Evolutionary conservation across 2,888 invertebrate genomes (phyloP).

Genomic region (Polydesmus complanatus): DNA sequence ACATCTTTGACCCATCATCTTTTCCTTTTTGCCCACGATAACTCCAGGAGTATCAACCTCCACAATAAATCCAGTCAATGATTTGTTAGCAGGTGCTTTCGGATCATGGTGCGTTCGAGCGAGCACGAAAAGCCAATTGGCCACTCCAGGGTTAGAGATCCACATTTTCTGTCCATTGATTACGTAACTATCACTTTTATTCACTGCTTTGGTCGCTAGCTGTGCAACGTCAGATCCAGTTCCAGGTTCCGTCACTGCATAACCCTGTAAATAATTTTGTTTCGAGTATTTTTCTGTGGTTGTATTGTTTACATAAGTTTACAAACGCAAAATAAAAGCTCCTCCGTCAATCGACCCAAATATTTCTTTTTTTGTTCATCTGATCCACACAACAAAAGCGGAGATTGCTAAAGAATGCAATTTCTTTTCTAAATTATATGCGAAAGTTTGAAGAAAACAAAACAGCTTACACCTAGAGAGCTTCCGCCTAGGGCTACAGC

Average conservation of each 20-base stretch:
- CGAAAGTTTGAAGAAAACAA: too few species aligned
- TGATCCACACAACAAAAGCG: conserved; percentile 66
- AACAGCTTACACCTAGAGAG: conserved; percentile 51
- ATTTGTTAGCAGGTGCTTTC: conserved; percentile 74
- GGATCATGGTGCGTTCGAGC: conserved; percentile 88
- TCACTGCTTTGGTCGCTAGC: conserved; percentile 76
- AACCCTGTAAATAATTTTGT: conserved; percentile 60
- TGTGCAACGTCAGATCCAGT: conserved; percentile 93
- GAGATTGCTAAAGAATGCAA: conserved; percentile 54
- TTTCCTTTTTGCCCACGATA: conserved; percentile 80
- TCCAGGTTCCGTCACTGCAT: conserved; percentile 89
- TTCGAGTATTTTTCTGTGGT: too few species aligned
- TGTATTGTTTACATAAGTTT: neutral
- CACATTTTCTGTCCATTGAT: conserved; percentile 97
- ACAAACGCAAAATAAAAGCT: too few species aligned
- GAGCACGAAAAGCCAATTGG: conserved; percentile 91
- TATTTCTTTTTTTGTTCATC: conserved; percentile 89
- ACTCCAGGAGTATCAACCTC: conserved; percentile 79
- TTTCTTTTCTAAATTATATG: neutral
- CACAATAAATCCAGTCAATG: conserved; percentile 93
- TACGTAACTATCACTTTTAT: conserved; percentile 87
- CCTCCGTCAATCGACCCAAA: conserved; percentile 73
- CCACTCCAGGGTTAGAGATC: conserved; percentile 96
- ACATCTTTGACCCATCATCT: conserved; percentile 92
- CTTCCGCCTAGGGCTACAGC: conserved; percentile 81